A percentile compares a stretch with the other conserved stretches of the same genome.
Evolutionary conservation across 2,888 invertebrate species (phyloP).

Genomic region (Sarcophaga subvicina): DNA sequence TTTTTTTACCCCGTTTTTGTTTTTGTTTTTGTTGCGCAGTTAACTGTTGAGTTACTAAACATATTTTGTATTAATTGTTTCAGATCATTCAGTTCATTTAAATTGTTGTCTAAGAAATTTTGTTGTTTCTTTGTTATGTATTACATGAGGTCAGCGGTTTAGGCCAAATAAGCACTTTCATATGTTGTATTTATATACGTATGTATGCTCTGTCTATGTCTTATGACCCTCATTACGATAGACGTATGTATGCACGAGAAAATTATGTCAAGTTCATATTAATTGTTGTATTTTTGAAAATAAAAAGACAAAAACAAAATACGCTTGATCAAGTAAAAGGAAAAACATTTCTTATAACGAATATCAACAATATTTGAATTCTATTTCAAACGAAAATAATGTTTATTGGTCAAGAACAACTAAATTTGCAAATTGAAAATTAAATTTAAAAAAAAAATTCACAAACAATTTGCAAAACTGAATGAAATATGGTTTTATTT

Average conservation of each 20-base stretch:
- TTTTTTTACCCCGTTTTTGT: too few relatives aligned
- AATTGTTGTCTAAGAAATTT: background rate
- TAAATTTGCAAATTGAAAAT: too few relatives aligned
- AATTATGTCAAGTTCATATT: slow-evolving; percentile 48
- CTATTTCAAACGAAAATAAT: too few relatives aligned
- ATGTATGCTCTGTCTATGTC: too few relatives aligned
- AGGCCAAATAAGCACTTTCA: slow-evolving; percentile 14
- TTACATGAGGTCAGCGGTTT: background rate
- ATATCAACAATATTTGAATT: too few relatives aligned
- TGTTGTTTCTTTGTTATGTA: background rate
- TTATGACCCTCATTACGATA: slow-evolving; percentile 2
- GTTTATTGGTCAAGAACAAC: too few relatives aligned
- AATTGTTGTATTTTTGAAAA: background rate
- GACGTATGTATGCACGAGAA: background rate
- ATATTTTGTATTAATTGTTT: background rate
- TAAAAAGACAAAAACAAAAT: background rate
- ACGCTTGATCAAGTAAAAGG: slow-evolving; percentile 13
- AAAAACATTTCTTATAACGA: background rate
- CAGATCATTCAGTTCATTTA: background rate
- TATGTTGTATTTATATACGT: background rate
- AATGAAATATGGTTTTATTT: too few relatives aligned
- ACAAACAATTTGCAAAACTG: too few relatives aligned
- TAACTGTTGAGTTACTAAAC: too few relatives aligned
- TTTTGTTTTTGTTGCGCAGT: too few relatives aligned
- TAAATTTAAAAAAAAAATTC: too few relatives aligned